These are phyloP conservation scores for Drosophila trichaetosa DNA, from an alignment of 2,888 invertebrate species.

Conservation along the genomic window DNA sequence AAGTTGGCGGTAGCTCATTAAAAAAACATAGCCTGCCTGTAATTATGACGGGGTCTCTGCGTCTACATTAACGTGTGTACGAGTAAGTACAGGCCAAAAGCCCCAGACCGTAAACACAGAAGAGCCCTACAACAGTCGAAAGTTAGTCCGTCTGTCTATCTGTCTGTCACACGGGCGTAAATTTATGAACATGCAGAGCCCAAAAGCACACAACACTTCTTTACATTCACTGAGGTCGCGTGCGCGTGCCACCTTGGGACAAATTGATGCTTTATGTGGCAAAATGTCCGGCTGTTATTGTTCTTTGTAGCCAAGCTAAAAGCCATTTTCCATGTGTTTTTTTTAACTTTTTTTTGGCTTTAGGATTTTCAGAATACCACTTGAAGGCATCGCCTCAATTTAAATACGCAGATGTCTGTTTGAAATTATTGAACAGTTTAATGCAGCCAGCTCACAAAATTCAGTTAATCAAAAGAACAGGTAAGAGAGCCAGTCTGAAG, in stretches of 20 bases:
- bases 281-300: not conserved
- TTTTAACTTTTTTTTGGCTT: not conserved
- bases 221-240: constrained; percentile 35
- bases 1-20: constrained; percentile 65
- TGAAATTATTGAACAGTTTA: not conserved
- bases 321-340: not conserved
- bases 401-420: not conserved
- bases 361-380: too few relatives aligned
- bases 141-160: constrained; percentile 3
- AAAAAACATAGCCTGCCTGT: constrained; percentile 69
- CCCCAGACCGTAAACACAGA: constrained; percentile 40
- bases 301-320: not conserved
- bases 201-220: constrained; percentile 73
- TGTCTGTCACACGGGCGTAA: constrained; percentile 36
- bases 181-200: constrained; percentile 66
- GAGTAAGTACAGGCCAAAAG: constrained; percentile 14
- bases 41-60: constrained; percentile 57
- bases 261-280: not conserved
- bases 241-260: constrained; percentile 19
- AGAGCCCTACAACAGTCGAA: constrained; percentile 14
- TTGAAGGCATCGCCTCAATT: not conserved
- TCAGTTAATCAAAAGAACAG: not conserved
- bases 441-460: not conserved
- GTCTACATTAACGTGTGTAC: constrained; percentile 22
- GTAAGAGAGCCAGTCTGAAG: not conserved